Conservation (phyloP, 1,140 invertebrate species). For the Metaphire vulgaris region DNA sequence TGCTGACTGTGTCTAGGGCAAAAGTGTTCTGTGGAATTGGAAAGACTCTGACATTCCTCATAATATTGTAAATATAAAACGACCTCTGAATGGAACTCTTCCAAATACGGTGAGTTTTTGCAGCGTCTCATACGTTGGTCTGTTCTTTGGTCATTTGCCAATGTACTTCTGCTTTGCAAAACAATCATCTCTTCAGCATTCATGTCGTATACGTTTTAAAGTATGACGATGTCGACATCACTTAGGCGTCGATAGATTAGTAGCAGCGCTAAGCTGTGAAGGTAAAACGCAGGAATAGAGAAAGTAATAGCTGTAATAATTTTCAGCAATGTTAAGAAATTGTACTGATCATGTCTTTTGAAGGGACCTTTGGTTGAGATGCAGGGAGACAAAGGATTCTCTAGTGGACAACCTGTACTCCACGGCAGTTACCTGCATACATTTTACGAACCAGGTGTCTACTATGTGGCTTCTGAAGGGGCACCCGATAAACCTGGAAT, state of each 20-base stretch:
- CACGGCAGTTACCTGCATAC: conserved; percentile 50
- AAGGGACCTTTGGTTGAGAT: conserved; percentile 45
- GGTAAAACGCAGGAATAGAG: no score
- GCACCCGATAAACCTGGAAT: conserved; percentile 46
- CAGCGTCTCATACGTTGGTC: background rate
- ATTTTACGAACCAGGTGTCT: conserved; percentile 48
- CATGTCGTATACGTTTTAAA: no score
- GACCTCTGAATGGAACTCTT: conserved; percentile 33
- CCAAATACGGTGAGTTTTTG: background rate
- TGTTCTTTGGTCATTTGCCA: background rate
- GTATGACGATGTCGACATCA: no score
- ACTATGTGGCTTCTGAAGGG: conserved; percentile 49
- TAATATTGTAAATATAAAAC: conserved; percentile 51
- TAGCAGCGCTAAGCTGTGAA: no score
- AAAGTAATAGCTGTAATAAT: no score
- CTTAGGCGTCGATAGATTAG: no score
- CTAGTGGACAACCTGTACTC: conserved; percentile 46
- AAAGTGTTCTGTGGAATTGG: conserved; percentile 50
- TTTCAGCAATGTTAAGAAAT: no score
- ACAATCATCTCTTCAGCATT: no score
- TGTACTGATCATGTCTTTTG: no score
- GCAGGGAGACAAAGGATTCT: conserved; percentile 45
- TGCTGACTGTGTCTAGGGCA: conserved; percentile 35
- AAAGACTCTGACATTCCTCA: conserved; percentile 41
- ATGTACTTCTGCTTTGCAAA: no score